Evolutionary conservation across 2,113 vertebrate genomes (phyloP), one percentile per base, ranked within the genome.

Genomic region (Reinhardtius hippoglossoides): DNA sequence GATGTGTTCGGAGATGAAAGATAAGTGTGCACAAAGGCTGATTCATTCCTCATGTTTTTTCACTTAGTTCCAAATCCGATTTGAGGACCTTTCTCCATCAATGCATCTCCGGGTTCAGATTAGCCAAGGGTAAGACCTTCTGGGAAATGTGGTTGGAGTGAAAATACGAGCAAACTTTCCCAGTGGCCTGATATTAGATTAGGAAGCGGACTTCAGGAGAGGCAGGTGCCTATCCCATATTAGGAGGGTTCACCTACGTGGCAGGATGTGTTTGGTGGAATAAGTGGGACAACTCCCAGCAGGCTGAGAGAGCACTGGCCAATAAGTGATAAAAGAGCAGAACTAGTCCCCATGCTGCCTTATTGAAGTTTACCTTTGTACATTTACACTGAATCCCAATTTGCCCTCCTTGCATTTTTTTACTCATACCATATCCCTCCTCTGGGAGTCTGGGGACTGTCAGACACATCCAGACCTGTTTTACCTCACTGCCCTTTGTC

Each of bases 271-370:
- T 90, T 87, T 82, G 84, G 85, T 69, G 76, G 78, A 94, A 92
- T 91, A 94, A 94, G 90, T 94, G 91, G 92, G 91, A 90, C 92
- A 92, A 91, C 91, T 94, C 93, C 93, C 92, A 82, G 87, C 89
- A 91, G 94, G 92, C 87, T 68, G 50, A 83, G 61, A 81, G 63
- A 88, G 88, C 88, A 88, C 91, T 63, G 85, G 90, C 92, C 92
- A 92, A 93, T 90, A 92, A 90, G 91, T 86, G 88, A 92, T 89
- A 89, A 92, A 91, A 88, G 85, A 90, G 78, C 52, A 72, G 60
- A 78, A 89, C 81, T 76, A 66, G 85, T 90, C 88, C 90, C 86
- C 60, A 66, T 15, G 55, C 78, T 87, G 80, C 91, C 69, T 91
- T 92, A 87, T 91, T 93, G 87, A 91, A 91, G 88, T 92, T 92